Base-by-base conservation (phyloP, 2,888 invertebrate species). In the Mesochorus sp. region DNA sequence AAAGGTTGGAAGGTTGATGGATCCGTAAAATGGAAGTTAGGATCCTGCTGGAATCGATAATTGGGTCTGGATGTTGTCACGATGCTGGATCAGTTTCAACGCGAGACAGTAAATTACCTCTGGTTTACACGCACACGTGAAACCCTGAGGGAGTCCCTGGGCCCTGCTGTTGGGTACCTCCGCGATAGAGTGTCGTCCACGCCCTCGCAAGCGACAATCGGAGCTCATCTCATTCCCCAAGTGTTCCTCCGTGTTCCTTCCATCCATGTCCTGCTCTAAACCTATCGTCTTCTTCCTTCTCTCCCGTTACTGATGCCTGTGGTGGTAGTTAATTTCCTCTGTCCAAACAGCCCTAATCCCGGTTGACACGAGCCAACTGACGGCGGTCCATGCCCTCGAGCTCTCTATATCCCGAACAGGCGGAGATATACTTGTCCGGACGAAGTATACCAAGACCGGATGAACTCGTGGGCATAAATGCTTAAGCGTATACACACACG, bases 271-370 rank as follows among this genome's bases (percentile, higher is more conserved):
- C 42, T 37, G 37, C 53, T 53, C 34, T n/a, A 34, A 31, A 24
- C 21, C n/a, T 28, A n/a, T n/a, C n/a, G 34, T 44, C 37, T 37
- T 39, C 59, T 39, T 74, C 57, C 51, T 61, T 67, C 66, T 66
- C 71, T 71, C 59, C 75, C 67, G 71, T 47, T 75, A 67, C 76
- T 53, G 80, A 76, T 83, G 81, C 83, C 81, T 82, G 80, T 80
- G 84, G 85, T 85, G 85, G 89, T 85, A 89, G 90, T 90, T 90
- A 90, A 90, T 90, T 90, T 90, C 88, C 89, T 88, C 89, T 88
- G 88, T 89, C 88, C 89, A 90, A 90, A 90, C 89, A 90, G 88
- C 85, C 83, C 87, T 89, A 89, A 90, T 90, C 89, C 87, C 88
- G 87, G 84, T 88, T 88, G 90, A 90, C 90, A 89, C 86, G 88